Evolutionary conservation across 1,140 invertebrate species (phyloP).

Genomic region (Colletes latitarsis): DNA sequence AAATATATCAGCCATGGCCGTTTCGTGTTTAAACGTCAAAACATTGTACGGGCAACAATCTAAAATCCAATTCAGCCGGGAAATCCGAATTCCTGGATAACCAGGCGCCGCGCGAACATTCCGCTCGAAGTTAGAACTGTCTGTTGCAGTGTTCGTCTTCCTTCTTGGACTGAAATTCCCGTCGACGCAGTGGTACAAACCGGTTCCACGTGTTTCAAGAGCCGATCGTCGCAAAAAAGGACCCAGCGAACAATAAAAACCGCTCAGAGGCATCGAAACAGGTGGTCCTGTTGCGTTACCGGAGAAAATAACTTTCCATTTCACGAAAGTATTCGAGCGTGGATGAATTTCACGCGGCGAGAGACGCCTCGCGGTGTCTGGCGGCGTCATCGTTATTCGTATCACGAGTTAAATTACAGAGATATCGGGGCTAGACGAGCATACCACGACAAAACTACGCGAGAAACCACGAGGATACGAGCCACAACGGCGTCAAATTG

Average conservation of each 20-base stretch:
- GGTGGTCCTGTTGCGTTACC: conserved; percentile 33
- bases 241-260: not conserved
- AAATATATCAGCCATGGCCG: too few relatives aligned
- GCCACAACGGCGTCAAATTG: not conserved
- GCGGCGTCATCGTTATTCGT: conserved; percentile 67
- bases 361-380: conserved; percentile 49
- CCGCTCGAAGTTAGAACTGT: not conserved
- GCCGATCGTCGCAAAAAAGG: not conserved
- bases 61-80: too few relatives aligned
- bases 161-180: not conserved
- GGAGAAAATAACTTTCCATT: conserved; percentile 41
- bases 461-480: conserved; percentile 4
- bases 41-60: too few relatives aligned
- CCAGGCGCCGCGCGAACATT: not conserved
- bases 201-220: conserved; percentile 10
- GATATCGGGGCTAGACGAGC: conserved; percentile 61
- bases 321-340: conserved; percentile 25
- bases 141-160: not conserved
- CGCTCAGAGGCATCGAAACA: not conserved
- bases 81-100: too few relatives aligned
- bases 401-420: conserved; percentile 71
- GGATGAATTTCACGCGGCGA: conserved; percentile 13
- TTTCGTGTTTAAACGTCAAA: too few relatives aligned
- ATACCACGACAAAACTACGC: conserved; percentile 45
- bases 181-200: conserved; percentile 6